Evolutionary conservation across 2,888 invertebrate species (phyloP).

Genomic region (Automeris io): DNA sequence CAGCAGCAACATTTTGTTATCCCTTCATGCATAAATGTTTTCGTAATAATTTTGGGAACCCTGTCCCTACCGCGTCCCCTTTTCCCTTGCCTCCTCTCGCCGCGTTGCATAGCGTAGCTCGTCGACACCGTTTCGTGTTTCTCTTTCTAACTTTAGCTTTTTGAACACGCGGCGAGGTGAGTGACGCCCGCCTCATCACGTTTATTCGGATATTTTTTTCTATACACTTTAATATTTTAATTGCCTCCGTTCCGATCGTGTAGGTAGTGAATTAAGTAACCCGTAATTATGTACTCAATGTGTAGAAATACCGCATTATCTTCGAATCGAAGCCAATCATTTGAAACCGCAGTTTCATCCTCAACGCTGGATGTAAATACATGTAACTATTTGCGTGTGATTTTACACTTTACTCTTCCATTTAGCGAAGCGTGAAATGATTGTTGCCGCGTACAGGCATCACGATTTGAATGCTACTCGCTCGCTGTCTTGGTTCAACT

Average conservation of each 20-base stretch:
- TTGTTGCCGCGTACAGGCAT: conserved; percentile 41
- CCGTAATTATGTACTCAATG: conserved; percentile 2
- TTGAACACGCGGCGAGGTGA: conserved; percentile 25
- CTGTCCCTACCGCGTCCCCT: conserved; percentile 40
- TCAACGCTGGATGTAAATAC: conserved; percentile 22
- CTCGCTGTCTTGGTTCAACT: conserved; percentile 15
- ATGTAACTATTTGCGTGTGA: conserved; percentile 48
- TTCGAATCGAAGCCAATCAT: neutral
- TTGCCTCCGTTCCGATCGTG: conserved; percentile 1
- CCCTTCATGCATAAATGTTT: conserved; percentile 72
- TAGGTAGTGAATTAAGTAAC: too few species aligned
- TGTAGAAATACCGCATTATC: neutral
- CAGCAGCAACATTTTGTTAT: conserved; percentile 61
- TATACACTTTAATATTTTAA: neutral
- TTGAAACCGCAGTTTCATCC: conserved; percentile 8
- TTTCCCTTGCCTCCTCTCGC: conserved; percentile 31
- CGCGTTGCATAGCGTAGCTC: conserved; percentile 37
- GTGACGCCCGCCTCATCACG: conserved; percentile 26
- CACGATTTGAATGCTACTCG: conserved; percentile 43
- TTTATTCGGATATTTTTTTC: conserved; percentile 18
- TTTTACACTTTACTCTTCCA: conserved; percentile 58
- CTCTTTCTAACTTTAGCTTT: conserved; percentile 48
- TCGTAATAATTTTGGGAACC: conserved; percentile 63
- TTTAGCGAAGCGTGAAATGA: conserved; percentile 63
- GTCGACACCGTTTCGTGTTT: conserved; percentile 35